Percentiles rank a stretch among this genome's conserved stretches.
Evolutionary conservation across 2,113 vertebrate genomes (phyloP).

Genomic region (Macheiramphus alcinus): DNA sequence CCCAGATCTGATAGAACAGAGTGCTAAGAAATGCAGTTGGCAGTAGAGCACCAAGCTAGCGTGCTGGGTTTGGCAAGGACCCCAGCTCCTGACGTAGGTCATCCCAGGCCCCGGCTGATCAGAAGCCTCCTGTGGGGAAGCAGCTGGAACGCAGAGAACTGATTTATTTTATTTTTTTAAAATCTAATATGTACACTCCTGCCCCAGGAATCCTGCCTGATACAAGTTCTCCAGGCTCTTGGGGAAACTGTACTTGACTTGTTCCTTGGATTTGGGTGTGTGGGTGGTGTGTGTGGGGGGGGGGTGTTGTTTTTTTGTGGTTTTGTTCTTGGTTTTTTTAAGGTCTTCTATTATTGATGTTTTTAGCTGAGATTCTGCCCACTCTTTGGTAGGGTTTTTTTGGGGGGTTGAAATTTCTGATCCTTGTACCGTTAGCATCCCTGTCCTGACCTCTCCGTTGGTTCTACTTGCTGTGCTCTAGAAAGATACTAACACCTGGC

Average conservation of each 20-base stretch:
- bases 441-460: background rate
- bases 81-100: background rate
- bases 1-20: background rate
- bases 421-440: background rate
- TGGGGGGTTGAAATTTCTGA: background rate
- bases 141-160: background rate
- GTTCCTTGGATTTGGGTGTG: background rate
- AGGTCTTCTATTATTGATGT: background rate
- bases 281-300: background rate
- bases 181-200: background rate
- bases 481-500: background rate
- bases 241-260: background rate
- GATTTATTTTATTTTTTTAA: background rate
- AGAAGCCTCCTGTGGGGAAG: background rate
- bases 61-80: background rate
- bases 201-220: background rate
- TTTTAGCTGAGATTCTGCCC: background rate
- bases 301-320: background rate
- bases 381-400: background rate
- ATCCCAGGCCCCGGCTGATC: background rate
- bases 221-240: background rate
- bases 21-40: background rate
- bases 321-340: background rate
- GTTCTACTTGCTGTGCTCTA: background rate
- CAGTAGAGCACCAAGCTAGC: background rate